Evolutionary conservation across 2,113 vertebrate species (phyloP), one percentile per base, ranked within the genome.

Genomic region (Riparia riparia): DNA sequence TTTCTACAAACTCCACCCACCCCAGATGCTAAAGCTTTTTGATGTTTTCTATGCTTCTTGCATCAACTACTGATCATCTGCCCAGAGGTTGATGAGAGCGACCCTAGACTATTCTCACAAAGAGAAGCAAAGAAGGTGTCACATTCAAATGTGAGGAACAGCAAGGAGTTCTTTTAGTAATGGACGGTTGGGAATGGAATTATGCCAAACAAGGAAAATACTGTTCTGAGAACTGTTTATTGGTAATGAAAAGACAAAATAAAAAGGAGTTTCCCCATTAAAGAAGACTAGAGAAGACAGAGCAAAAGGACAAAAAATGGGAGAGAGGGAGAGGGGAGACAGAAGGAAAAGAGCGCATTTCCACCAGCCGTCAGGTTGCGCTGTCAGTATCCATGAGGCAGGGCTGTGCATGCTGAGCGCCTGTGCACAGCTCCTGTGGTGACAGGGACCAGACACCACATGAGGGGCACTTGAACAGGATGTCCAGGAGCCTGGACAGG

Each of bases 301-400:
- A 68, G 25, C 9, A 37, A 50, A 37, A 66, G 16, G 22, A 47
- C 2, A 5, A 8, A 28, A 50, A 29, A 37, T 37, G n/a, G 32
- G 17, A 68, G 24, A 26, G 24, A 34, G 3, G 25, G 24, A 37
- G 45, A 69, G n/a, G 13, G 17, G n/a, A 49, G 9, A 50, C 16
- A 28, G 24, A 37, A 12, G 45, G n/a, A 37, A 37, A 49, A 69
- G 44, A 18, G 15, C 4, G 9, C 8, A 3, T 37, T 50, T 15
- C 45, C 24, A 34, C 5, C 1, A 5, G 45, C 5, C 9, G 17
- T 19, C 3, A 3, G 32, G 32, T 12, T 20, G 32, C 4, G 17
- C 16, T 1, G 2, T 49, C 2, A 2, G 18, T 49, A 17, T 19
- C 44, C 45, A 21, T 1, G 4, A 49, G 12, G 32, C 17, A 4